phyloP scores from a whole-genome alignment of 2,797 vertebrate species.

The Orestias chungarensis region DNA sequence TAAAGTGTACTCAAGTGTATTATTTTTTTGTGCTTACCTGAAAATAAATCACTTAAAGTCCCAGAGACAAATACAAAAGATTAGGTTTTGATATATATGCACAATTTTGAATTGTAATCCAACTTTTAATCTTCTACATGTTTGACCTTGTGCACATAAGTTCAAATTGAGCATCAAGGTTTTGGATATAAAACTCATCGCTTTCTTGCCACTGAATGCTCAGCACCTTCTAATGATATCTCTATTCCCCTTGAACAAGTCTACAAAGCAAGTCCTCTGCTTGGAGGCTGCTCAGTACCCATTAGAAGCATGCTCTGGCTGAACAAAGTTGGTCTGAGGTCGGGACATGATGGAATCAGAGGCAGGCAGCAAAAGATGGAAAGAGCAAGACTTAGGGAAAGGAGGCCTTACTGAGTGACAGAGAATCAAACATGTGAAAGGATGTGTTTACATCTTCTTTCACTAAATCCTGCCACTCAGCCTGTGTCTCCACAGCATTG shows the following conservation, averaged over 20 bases:
- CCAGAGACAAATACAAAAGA: no score
- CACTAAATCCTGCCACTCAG: conserved; percentile 50
- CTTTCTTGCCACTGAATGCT: no score
- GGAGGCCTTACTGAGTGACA: conserved; percentile 2
- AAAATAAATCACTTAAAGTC: no score
- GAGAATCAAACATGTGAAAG: conserved; percentile 31
- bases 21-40: no score
- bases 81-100: no score
- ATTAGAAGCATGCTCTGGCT: not conserved
- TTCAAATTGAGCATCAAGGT: no score
- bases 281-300: conserved; percentile 8
- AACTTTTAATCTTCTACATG: no score
- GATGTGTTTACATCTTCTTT: conserved; percentile 40
- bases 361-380: not conserved
- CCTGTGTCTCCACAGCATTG: conserved; percentile 62
- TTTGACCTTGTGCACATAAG: no score
- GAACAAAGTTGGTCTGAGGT: not conserved
- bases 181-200: no score
- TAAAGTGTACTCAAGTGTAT: no score
- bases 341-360: not conserved
- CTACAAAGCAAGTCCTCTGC: conserved; percentile 7
- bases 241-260: conserved; percentile 14
- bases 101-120: no score
- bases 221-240: not conserved
- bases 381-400: not conserved